A percentile compares a stretch with the other conserved stretches of the same genome.
Evolutionary conservation across 2,113 vertebrate genomes (phyloP).

Genomic region (Hyperopisus bebe): DNA sequence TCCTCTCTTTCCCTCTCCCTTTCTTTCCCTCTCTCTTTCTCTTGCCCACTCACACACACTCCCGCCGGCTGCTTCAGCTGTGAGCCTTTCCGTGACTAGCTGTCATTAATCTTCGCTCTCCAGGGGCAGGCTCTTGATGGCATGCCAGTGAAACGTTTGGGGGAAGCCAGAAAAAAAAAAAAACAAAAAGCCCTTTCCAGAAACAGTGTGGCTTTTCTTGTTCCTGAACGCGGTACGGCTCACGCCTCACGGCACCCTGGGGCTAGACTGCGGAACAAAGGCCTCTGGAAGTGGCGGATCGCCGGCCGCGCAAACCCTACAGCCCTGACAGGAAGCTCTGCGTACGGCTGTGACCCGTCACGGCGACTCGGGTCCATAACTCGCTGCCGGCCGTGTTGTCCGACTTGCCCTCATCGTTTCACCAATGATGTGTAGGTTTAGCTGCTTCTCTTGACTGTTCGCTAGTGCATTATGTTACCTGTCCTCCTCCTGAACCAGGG

Average conservation of each 20-base stretch:
- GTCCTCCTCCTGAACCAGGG: background rate
- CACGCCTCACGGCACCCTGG: slow-evolving; percentile 37
- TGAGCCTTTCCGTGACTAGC: slow-evolving; percentile 68
- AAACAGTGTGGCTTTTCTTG: slow-evolving; percentile 61
- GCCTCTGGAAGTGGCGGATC: background rate
- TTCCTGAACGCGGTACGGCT: slow-evolving; percentile 47
- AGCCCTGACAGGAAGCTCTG: background rate
- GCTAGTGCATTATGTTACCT: background rate
- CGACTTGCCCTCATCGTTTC: background rate
- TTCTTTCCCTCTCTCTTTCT: slow-evolving; percentile 53
- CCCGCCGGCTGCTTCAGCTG: slow-evolving; percentile 27
- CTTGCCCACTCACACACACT: slow-evolving; percentile 25
- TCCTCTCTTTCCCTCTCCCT: slow-evolving; percentile 48
- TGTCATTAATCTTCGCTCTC: slow-evolving; percentile 70
- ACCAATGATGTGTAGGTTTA: background rate
- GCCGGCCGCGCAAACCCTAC: background rate
- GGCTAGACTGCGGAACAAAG: slow-evolving; percentile 43
- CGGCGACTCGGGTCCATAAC: background rate
- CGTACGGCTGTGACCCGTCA: background rate
- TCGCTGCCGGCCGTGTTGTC: background rate
- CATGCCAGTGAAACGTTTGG: slow-evolving; percentile 53
- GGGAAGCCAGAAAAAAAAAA: slow-evolving; percentile 54
- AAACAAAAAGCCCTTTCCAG: slow-evolving; percentile 39
- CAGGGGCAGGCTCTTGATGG: slow-evolving; percentile 62
- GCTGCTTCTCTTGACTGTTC: background rate